Base-by-base conservation (phyloP, 2,797 vertebrate genomes). In the Tenualosa ilisha region DNA sequence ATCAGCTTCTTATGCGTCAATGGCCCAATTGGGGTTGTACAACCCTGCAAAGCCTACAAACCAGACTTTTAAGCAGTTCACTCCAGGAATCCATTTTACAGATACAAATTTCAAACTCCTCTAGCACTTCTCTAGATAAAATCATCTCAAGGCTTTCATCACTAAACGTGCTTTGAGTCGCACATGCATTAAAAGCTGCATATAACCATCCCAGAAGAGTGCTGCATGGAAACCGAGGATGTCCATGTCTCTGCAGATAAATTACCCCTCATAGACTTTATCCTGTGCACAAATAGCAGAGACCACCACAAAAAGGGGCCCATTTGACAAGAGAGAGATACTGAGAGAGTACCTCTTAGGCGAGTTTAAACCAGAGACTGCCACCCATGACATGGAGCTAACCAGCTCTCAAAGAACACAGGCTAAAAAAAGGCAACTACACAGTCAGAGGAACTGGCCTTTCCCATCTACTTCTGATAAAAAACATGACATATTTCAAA, bases 361-460 rank as follows among this genome's bases (percentile, higher is more conserved):
- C 37, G 17, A 9, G 40, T 46, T 9, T 43, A 17, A 22, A 46
- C 72, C 37, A 79, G 72, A 46, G 72, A 40, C 72, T 79, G 40
- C 5, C 46, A 79, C 37, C 65, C 37, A 43, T 22, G 40, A 79
- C 6, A 20, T 40, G 37, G 15, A 17, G 5, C 37, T 22, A 79
- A 22, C 72, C 72, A 79, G 37, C 72, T 79, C 72, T 79, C 72
- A 46, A 46, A 46, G 72, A 79, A 46, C 37, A 79, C 37, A 79
- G 40, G 37, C 22, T 79, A 43, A 79, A 79, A 79, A 79, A 40
- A 72, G 65, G 65, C 65, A 68, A 68, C 31, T 72, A 72, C 65
- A 43, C 72, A 46, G 72, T 46, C 72, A 46, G 40, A 17, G 40
- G 72, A 22, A 79, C 72, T 79, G 37, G 72, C 40, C 72, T 43